phyloP scores from a whole-genome alignment of 2,888 invertebrate species.

The Malachius bipustulatus region DNA sequence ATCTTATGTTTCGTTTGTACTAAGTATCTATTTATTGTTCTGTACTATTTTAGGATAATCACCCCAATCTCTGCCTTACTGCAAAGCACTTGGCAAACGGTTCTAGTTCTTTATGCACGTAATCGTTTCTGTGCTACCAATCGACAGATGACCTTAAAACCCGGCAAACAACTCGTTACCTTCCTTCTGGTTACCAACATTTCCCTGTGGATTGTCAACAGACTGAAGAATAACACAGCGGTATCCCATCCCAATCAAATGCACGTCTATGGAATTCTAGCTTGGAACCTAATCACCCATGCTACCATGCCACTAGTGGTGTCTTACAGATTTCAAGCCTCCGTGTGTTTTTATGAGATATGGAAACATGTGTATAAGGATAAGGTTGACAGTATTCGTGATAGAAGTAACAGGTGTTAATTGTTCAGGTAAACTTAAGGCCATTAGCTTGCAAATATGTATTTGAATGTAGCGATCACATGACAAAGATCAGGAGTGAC shows the following conservation, averaged over 20 bases:
- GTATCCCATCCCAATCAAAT: slow-evolving; percentile 72
- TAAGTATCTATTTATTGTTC: background rate
- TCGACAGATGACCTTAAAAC: slow-evolving; percentile 56
- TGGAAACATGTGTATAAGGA: slow-evolving; percentile 77
- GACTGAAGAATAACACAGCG: slow-evolving; percentile 66
- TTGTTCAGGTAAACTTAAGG: no score
- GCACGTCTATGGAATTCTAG: slow-evolving; percentile 70
- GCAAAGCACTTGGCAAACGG: slow-evolving; percentile 65
- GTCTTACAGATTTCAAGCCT: slow-evolving; percentile 79
- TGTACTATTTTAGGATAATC: slow-evolving; percentile 38
- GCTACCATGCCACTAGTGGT: slow-evolving; percentile 76
- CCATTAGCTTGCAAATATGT: no score
- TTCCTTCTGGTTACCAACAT: slow-evolving; percentile 68
- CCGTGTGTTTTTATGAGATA: slow-evolving; percentile 80
- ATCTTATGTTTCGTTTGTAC: no score
- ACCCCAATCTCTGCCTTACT: slow-evolving; percentile 59
- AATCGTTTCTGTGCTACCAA: slow-evolving; percentile 59
- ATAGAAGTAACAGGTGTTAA: no score
- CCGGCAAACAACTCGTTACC: slow-evolving; percentile 71
- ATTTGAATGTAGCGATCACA: no score
- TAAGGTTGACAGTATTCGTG: no score
- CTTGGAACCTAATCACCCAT: slow-evolving; percentile 81
- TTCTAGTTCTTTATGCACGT: slow-evolving; percentile 59
- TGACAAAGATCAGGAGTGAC: no score
- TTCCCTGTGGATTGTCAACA: slow-evolving; percentile 73